These are phyloP conservation scores for Orbicella faveolata DNA, from an alignment of 64 coral and sea anemone genomes.

Conservation along the genomic window DNA sequence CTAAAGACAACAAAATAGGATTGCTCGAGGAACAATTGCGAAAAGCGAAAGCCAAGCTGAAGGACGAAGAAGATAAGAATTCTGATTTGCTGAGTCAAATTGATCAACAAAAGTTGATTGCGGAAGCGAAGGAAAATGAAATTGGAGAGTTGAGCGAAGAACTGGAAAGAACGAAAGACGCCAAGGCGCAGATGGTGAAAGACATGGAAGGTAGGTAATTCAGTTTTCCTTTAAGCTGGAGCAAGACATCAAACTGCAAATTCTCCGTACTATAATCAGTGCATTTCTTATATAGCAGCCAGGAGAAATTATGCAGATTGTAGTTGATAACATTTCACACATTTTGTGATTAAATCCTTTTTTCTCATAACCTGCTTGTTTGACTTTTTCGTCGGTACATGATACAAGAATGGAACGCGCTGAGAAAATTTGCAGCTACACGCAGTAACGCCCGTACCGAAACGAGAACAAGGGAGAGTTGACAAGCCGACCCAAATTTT, in stretches of 20 bases:
- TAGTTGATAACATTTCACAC: neutral
- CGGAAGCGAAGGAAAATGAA: conserved; percentile 22
- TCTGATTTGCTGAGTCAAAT: conserved; percentile 43
- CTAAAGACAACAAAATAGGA: conserved; percentile 56
- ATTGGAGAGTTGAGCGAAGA: conserved; percentile 8
- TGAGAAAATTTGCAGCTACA: no score
- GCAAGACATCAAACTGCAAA: no score
- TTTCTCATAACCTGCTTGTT: no score
- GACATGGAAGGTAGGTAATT: conserved; percentile 40
- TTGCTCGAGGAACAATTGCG: conserved; percentile 69
- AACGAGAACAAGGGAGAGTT: no score
- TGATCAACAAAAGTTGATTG: conserved; percentile 46
- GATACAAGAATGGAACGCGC: no score
- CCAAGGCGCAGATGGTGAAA: conserved; percentile 14
- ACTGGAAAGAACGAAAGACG: conserved; percentile 16
- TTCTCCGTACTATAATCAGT: no score
- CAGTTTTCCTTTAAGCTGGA: no score
- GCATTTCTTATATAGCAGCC: no score
- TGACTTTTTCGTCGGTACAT: no score
- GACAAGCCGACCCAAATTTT: no score
- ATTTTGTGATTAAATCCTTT: neutral
- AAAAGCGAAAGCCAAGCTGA: conserved; percentile 48
- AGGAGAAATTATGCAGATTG: no score
- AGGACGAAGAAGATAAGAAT: conserved; percentile 52
- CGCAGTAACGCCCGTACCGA: no score